These are phyloP conservation scores for Nannoperca obscura DNA, from an alignment of 2,797 vertebrate species.

Conservation along the genomic window DNA sequence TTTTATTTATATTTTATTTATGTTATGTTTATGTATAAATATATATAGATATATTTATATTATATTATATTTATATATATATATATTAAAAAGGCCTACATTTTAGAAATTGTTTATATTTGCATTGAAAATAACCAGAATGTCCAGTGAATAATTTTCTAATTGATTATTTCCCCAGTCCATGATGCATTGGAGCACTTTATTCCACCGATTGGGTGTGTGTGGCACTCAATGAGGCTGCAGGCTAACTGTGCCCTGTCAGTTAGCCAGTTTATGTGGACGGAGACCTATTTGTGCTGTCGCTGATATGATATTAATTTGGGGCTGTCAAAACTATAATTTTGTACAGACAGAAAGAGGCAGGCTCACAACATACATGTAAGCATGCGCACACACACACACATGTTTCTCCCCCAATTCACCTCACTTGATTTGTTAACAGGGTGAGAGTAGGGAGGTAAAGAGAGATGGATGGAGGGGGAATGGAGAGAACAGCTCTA, in stretches of 20 bases:
- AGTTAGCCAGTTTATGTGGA: slow-evolving; percentile 87
- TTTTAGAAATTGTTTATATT: background rate
- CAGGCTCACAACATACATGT: background rate
- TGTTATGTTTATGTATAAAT: too few species aligned
- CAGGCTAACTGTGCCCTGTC: slow-evolving; percentile 77
- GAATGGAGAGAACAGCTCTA: slow-evolving; percentile 70
- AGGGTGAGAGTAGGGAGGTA: slow-evolving; percentile 30
- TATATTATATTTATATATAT: background rate
- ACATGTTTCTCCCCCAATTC: background rate
- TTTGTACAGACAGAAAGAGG: slow-evolving; percentile 8
- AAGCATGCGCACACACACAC: background rate
- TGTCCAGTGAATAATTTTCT: background rate
- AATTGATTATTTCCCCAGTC: background rate
- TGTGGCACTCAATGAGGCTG: background rate
- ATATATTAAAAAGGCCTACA: background rate
- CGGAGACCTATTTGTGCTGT: slow-evolving; percentile 80
- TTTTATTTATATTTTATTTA: too few species aligned
- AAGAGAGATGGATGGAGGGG: slow-evolving; percentile 48
- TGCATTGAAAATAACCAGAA: background rate
- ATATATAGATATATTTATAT: too few species aligned
- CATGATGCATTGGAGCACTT: background rate
- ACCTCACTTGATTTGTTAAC: slow-evolving; percentile 65
- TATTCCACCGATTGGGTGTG: slow-evolving; percentile 12
- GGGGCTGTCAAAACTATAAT: slow-evolving; percentile 51
- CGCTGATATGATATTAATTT: slow-evolving; percentile 75